These are phyloP conservation scores for Saxidomus purpurata DNA, from an alignment of 1,140 invertebrate genomes.

Conservation along the genomic window DNA sequence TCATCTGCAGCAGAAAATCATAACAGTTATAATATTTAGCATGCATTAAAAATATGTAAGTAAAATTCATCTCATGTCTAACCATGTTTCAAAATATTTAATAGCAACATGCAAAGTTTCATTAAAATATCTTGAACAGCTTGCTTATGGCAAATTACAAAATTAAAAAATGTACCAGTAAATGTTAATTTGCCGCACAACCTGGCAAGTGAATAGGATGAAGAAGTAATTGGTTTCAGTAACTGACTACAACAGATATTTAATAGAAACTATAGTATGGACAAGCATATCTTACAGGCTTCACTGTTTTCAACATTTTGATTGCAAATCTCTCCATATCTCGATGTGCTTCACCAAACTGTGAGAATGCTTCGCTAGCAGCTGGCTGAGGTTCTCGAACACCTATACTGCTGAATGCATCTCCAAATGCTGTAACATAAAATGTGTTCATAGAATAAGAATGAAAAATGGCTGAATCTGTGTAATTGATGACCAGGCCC, in stretches of 20 bases:
- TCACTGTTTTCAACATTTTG: slow-evolving; percentile 95
- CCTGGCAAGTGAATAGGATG: too few relatives aligned
- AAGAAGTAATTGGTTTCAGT: too few relatives aligned
- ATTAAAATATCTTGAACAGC: too few relatives aligned
- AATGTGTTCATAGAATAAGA: too few relatives aligned
- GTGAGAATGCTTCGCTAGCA: slow-evolving; percentile 97
- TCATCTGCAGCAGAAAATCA: slow-evolving; percentile 89
- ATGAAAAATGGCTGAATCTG: too few relatives aligned
- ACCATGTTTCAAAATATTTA: not conserved
- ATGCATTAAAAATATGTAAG: not conserved
- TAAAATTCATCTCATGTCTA: not conserved
- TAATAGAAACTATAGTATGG: too few relatives aligned
- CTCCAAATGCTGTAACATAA: slow-evolving; percentile 92
- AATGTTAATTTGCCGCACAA: too few relatives aligned
- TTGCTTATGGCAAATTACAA: too few relatives aligned
- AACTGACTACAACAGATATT: too few relatives aligned
- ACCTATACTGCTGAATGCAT: slow-evolving; percentile 97
- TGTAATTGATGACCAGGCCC: too few relatives aligned
- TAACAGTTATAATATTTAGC: not conserved
- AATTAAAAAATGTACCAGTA: too few relatives aligned
- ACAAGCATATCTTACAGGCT: slow-evolving; percentile 91
- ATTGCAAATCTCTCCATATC: slow-evolving; percentile 97
- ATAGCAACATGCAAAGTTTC: not conserved
- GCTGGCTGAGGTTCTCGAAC: slow-evolving; percentile 97
- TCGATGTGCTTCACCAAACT: slow-evolving; percentile 98